Percentiles rank a stretch among this genome's conserved stretches.
Conservation (phyloP, 64 coral and sea anemone genomes). For the Pachyseris speciosa region DNA sequence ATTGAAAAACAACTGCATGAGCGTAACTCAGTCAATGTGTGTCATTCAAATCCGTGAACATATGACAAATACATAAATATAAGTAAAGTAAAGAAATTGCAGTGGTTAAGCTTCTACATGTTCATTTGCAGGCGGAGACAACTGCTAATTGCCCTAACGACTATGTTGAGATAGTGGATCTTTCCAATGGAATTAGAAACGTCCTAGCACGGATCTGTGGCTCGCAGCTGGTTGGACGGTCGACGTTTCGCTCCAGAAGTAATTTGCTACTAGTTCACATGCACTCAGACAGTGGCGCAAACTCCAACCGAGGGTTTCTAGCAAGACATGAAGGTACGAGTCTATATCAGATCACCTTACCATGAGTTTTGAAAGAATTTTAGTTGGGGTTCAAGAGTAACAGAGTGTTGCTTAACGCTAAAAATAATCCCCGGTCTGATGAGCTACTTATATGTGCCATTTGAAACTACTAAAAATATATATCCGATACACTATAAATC, state of each 20-base stretch:
- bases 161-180: background rate
- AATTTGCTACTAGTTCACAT: conserved; percentile 13
- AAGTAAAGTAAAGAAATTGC: too few relatives aligned
- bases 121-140: background rate
- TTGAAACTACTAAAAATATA: too few relatives aligned
- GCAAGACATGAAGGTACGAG: background rate
- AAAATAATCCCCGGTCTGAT: background rate
- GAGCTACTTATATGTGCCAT: background rate
- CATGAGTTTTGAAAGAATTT: background rate
- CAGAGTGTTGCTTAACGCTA: background rate
- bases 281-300: background rate
- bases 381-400: background rate
- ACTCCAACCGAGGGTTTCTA: background rate
- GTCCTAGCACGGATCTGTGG: background rate
- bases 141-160: conserved; percentile 10
- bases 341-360: background rate
- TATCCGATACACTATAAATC: too few relatives aligned
- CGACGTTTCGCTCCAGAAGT: background rate
- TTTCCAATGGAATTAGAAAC: conserved; percentile 8
- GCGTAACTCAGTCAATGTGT: too few relatives aligned
- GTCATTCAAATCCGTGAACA: too few relatives aligned
- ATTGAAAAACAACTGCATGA: too few relatives aligned
- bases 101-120: too few relatives aligned
- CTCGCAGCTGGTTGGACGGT: background rate
- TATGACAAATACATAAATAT: too few relatives aligned